Evolutionary conservation across 2,113 vertebrate genomes (phyloP), one percentile per base, ranked within the genome.

Genomic region (Silurus glanis): DNA sequence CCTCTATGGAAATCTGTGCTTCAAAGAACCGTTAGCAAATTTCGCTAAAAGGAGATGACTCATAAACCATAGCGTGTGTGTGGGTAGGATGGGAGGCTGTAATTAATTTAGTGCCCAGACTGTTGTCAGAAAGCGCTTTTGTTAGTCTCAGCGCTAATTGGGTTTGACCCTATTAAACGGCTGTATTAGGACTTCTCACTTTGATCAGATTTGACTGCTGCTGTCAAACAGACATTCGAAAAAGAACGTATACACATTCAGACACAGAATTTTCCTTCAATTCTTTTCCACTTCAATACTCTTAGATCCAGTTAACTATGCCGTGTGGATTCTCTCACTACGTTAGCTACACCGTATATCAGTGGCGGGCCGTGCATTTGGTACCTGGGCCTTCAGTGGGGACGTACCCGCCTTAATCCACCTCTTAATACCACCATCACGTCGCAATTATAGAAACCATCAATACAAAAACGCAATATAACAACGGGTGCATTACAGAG

Each of bases 81-180:
- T 71, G 59, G 56, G 74, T 61, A 23, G 85, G 6, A 25, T 2
- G 9, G 37, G 55, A 12, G 56, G 19, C 76, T 59, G 53, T 16
- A 61, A 80, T 83, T 61, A 88, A 47, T 85, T 74, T 82, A 82
- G 67, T 53, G n/a, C 25, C 82, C 81, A 79, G 82, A 53, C 28
- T 49, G 49, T 19, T 61, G 62, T 75, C 51, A 80, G 64, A 64
- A 84, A 80, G 17, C 25, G 78, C 59, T 83, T 72, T 47, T 72
- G 69, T 47, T 14, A 8, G 69, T 72, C 69, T 72, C 16, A 61
- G 10, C 19, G 28, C 58, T 83, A 58, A 61, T 86, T 45, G 7
- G 23, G 17, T 83, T 74, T 25, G 25, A 51, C 59, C 19, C 5
- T 74, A 10, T 23, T 55, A 53, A 55, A 76, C 6, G 23, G 5